Evolutionary conservation across 2,113 vertebrate genomes (phyloP), one percentile per base, ranked within the genome.

Genomic region (Gadus chalcogrammus): DNA sequence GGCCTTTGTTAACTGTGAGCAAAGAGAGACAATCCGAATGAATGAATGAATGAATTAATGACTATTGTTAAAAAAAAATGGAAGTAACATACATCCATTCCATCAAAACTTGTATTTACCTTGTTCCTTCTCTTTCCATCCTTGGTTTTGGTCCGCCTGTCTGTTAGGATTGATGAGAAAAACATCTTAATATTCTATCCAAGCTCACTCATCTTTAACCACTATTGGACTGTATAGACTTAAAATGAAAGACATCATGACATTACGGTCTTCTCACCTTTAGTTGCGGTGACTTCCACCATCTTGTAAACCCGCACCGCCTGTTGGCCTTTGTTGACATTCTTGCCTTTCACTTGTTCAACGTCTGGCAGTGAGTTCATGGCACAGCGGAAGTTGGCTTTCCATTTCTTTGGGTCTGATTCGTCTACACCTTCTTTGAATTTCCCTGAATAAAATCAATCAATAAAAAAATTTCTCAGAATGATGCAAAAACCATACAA

Each of bases 331-430:
- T 95, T 98, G 90, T 98, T 95, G 74, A 95, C 42, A 79, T 97
- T 99, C 82, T 84, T 92, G 78, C 96, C 92, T 82, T 97, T 99
- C 70, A 99, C 94, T 83, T 99, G 96, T 73, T 97, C 91, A 0
- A 99, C 96, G 85, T 99, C 97, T 0, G 96, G 95, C 66, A 99
- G 87, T 0, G 97, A 99, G 77, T 99, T 99, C 96, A 99, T 96
- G 2, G 97, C 97, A 35, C 97, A 99, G 52, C 97, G 96, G 70
- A 99, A 99, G 77, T 99, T 99, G 4, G 97, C 96, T 85, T 99
- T 99, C 97, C 97, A 99, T 0, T 97, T 99, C 88, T 99, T 99
- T 0, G 97, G 94, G 75, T 99, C 97, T 0, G 95, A 89, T 0
- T 84, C 68, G 55, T 82, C 85, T 67, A 93, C 85, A 0, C 95